A percentile compares a stretch with the other conserved stretches of the same genome.
phyloP scores from a whole-genome alignment of 2,888 invertebrate genomes.

The Thereva nobilitata region DNA sequence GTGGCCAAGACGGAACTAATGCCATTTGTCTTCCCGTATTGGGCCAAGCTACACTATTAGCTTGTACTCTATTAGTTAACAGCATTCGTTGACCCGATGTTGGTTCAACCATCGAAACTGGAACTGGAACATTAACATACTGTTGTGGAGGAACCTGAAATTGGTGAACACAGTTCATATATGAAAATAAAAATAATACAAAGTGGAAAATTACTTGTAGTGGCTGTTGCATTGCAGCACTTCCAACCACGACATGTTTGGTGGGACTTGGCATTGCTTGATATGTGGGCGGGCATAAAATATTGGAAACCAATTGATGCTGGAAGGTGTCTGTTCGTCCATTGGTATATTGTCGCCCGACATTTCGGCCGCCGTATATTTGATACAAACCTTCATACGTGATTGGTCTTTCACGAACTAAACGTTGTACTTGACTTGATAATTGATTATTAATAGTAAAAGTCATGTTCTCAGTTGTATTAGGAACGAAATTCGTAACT shows the following conservation, averaged over 20 bases:
- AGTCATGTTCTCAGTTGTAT: constrained; percentile 82
- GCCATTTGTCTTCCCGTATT: constrained; percentile 72
- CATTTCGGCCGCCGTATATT: constrained; percentile 69
- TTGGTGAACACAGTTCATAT: constrained; percentile 28
- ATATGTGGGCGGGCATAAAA: constrained; percentile 87
- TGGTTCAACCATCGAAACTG: constrained; percentile 91
- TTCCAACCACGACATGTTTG: constrained; percentile 63
- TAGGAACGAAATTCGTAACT: constrained; percentile 77
- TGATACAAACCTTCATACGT: constrained; percentile 73
- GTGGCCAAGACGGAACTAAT: constrained; percentile 83
- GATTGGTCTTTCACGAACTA: constrained; percentile 72
- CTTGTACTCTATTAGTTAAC: constrained; percentile 63
- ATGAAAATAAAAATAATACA: constrained; percentile 23
- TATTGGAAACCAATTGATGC: constrained; percentile 91
- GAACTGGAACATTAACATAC: constrained; percentile 70
- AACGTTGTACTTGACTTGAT: constrained; percentile 72
- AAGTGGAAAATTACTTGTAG: constrained; percentile 51
- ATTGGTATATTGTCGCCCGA: constrained; percentile 70
- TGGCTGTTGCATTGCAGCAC: constrained; percentile 59
- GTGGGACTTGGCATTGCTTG: constrained; percentile 76
- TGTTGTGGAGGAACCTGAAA: constrained; percentile 77
- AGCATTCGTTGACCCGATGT: constrained; percentile 79
- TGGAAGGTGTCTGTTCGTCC: constrained; percentile 82
- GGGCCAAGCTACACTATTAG: constrained; percentile 57
- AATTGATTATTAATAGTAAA: constrained; percentile 92